phyloP scores from a whole-genome alignment of 2,888 invertebrate species.

The Parnassius apollo region DNA sequence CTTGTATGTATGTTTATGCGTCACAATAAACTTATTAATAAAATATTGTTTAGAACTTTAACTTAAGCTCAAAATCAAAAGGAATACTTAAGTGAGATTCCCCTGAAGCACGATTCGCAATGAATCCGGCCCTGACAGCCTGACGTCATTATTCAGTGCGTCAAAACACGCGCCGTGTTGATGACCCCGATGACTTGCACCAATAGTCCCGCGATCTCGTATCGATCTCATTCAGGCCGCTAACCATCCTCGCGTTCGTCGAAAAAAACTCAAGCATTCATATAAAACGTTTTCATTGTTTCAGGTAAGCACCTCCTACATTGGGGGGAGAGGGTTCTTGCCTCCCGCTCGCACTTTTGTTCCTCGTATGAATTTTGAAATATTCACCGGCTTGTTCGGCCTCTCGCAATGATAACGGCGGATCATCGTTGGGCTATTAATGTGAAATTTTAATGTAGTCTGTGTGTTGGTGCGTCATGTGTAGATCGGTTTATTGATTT shows the following conservation, averaged over 20 bases:
- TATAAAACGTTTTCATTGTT: constrained; percentile 47
- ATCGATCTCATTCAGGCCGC: constrained; percentile 50
- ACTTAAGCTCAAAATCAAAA: neutral
- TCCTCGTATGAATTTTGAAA: constrained; percentile 28
- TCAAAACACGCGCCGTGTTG: constrained; percentile 63
- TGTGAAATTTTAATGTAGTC: constrained; percentile 51
- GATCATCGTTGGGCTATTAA: constrained; percentile 48
- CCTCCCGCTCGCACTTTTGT: constrained; percentile 26
- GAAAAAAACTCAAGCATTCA: constrained; percentile 30
- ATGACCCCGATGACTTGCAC: constrained; percentile 73
- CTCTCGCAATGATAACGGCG: constrained; percentile 21
- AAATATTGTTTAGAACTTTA: constrained; percentile 2
- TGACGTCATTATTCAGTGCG: constrained; percentile 57
- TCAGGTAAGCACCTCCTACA: constrained; percentile 47
- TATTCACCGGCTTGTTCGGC: constrained; percentile 20
- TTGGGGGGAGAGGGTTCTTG: constrained; percentile 29
- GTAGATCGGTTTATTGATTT: constrained; percentile 42
- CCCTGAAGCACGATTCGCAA: constrained; percentile 36
- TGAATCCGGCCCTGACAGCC: constrained; percentile 39
- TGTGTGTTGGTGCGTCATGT: constrained; percentile 38
- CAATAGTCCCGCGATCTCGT: constrained; percentile 53
- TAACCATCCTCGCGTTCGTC: constrained; percentile 28
- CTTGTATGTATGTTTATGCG: no score
- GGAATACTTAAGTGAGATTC: constrained; percentile 13
- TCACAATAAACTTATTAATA: neutral